Conservation (phyloP, 2,888 invertebrate genomes). For the Rhagonycha lutea region DNA sequence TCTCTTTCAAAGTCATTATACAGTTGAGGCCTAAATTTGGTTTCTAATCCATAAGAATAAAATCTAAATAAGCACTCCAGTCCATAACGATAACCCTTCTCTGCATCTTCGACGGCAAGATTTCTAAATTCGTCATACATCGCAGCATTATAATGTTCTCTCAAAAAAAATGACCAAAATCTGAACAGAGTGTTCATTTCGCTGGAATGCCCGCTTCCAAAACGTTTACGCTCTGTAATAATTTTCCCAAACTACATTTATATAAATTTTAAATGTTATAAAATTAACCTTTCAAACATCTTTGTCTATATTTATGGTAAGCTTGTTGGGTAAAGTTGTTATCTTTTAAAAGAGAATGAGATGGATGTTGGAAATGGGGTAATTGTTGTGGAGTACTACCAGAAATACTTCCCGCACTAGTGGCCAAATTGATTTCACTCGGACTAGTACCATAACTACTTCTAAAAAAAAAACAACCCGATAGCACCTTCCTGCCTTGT, state of each 20-base stretch:
- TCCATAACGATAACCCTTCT: conserved; percentile 85
- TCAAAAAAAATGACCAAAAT: conserved; percentile 99
- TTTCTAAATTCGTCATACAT: conserved; percentile 97
- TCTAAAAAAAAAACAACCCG: conserved; percentile 48
- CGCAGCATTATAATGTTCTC: conserved; percentile 96
- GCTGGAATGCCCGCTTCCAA: conserved; percentile 93
- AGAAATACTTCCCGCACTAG: conserved; percentile 65
- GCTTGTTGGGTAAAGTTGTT: conserved; percentile 98
- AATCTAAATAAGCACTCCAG: conserved; percentile 92
- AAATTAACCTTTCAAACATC: conserved; percentile 85
- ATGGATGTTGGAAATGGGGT: conserved; percentile 94
- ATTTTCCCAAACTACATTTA: neutral
- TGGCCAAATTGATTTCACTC: conserved; percentile 66
- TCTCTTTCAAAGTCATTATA: conserved; percentile 96
- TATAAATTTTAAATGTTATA: neutral
- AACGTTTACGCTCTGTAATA: conserved; percentile 79
- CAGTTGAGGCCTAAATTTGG: conserved; percentile 91
- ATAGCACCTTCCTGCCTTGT: neutral
- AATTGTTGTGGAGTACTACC: conserved; percentile 80
- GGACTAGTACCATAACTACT: conserved; percentile 82
- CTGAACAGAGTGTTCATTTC: conserved; percentile 99
- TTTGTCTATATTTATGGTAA: conserved; percentile 93
- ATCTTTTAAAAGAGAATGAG: conserved; percentile 90
- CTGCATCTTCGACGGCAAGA: conserved; percentile 92
- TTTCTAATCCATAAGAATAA: conserved; percentile 96